These are phyloP conservation scores for Bombylius discolor DNA, from an alignment of 2,888 invertebrate species.

Conservation along the genomic window DNA sequence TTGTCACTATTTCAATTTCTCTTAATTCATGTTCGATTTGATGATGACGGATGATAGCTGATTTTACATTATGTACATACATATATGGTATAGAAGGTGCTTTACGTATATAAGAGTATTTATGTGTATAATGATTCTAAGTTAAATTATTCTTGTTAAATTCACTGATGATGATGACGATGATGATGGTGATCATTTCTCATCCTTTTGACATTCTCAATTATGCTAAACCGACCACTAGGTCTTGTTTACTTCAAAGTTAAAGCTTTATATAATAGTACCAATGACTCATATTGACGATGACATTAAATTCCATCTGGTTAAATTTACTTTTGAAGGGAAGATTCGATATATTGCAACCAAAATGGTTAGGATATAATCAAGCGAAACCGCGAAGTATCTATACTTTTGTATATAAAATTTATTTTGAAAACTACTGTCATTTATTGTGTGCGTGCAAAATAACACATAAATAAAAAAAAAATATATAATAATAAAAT, in stretches of 20 bases:
- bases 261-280: background rate
- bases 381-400: background rate
- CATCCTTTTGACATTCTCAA: background rate
- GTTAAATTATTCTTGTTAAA: no score
- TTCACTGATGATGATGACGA: no score
- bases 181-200: background rate
- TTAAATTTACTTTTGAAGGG: constrained; percentile 3
- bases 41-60: no score
- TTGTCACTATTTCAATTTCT: background rate
- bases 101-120: no score
- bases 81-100: background rate
- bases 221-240: background rate
- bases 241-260: background rate
- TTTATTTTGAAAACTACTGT: background rate
- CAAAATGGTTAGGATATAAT: constrained; percentile 3
- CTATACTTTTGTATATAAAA: constrained; percentile 3
- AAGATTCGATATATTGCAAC: background rate
- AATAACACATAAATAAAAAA: no score
- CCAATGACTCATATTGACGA: background rate
- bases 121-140: no score
- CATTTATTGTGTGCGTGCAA: no score
- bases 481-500: no score
- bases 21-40: background rate
- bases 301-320: constrained; percentile 8
- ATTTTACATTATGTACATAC: background rate